Base-by-base conservation (phyloP, 2,113 vertebrate genomes). In the Pedetes capensis region DNA sequence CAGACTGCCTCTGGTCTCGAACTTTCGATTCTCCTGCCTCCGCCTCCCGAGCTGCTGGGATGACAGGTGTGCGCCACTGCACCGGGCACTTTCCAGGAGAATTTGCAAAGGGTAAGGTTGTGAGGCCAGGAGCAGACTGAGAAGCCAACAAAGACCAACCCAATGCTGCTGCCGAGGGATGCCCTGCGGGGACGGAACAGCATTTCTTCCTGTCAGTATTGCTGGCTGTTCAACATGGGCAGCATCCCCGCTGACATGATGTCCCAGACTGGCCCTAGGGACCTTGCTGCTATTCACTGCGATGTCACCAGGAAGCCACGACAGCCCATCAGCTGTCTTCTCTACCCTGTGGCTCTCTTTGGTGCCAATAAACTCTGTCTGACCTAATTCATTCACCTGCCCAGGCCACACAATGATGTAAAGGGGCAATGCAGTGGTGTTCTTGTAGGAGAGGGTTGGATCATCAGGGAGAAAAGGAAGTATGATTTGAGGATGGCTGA, bases 301-400 rank as follows among this genome's bases (percentile, higher is more conserved):
- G 59, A 5, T 22, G 69, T 27, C 80, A 16, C 27, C n/a, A 27
- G 53, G 6, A 16, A 76, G 55, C 47, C 39, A 78, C 78, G 81
- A 71, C 6, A 22, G 78, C 87, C 55, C 29, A 18, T 81, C 97
- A 53, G 23, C 61, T 69, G 20, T 89, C 66, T 91, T 66, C 82
- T 89, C 95, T 74, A 94, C 71, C 63, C 89, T 32, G 78, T 87
- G 20, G 93, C 85, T 93, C 72, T 89, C 53, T 84, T 89, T 22
- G 34, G 34, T 76, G 71, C 49, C 91, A 88, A 39, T 83, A 93
- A 78, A 11, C 0, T 1, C 93, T 96, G 64, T 96, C 18, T 29
- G 61, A 29, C 37, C 92, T 57, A 64, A 57, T 85, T 85, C 69
- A 44, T 61, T 83, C 93, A 27, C 53, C 89, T 96, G 68, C 61